Percentiles rank a stretch among this genome's conserved stretches.
Conservation (phyloP, 2,113 vertebrate species). For the Ictalurus punctatus region DNA sequence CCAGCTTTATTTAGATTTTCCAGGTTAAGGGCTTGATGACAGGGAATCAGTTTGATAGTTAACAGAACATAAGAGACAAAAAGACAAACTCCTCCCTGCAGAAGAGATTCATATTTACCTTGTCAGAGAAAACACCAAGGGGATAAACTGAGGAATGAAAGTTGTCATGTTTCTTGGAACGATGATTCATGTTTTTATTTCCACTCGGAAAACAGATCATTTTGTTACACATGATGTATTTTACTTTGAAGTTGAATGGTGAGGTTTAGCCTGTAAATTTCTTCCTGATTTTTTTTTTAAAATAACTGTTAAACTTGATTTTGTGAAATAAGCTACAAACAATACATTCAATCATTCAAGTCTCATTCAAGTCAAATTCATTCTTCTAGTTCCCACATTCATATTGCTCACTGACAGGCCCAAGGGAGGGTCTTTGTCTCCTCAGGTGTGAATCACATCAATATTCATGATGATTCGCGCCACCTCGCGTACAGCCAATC, state of each 20-base stretch:
- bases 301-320: too few species aligned
- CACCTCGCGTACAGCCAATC: too few species aligned
- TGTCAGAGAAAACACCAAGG: background rate
- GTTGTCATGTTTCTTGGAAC: background rate
- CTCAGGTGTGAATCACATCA: too few species aligned
- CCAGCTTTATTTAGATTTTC: background rate
- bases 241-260: background rate
- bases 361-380: too few species aligned
- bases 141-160: background rate
- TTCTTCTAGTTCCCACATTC: too few species aligned
- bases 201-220: background rate
- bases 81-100: background rate
- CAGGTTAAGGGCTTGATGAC: background rate
- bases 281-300: background rate
- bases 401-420: too few species aligned
- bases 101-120: background rate
- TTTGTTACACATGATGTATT: background rate
- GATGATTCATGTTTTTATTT: slow-evolving; percentile 16
- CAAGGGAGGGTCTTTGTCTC: too few species aligned
- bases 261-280: background rate
- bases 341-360: too few species aligned
- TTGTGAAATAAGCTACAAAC: too few species aligned
- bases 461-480: too few species aligned
- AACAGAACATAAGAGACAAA: background rate
- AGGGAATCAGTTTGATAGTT: background rate